phyloP scores from a whole-genome alignment of 2,797 vertebrate species.

The Oreonectes daqikongensis region DNA sequence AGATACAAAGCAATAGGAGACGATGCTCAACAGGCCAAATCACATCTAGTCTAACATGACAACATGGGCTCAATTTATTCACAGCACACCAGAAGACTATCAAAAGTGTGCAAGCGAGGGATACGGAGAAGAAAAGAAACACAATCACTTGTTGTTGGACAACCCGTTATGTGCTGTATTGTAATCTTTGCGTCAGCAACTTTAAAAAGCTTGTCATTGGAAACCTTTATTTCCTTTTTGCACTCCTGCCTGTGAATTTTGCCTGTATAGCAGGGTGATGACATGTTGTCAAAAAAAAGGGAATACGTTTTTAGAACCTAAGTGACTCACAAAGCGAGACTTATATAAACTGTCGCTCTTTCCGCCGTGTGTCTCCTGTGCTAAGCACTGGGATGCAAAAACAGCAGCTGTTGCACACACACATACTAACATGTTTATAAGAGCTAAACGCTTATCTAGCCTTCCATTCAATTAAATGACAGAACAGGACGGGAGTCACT shows the following conservation, averaged over 20 bases:
- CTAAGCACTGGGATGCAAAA: conserved; percentile 29
- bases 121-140: neutral
- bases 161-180: neutral
- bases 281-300: conserved; percentile 36
- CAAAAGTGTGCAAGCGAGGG: neutral
- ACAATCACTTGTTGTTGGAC: neutral
- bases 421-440: conserved; percentile 3
- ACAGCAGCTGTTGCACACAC: conserved; percentile 44
- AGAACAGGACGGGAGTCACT: conserved; percentile 34
- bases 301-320: conserved; percentile 26
- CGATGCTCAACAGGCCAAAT: neutral
- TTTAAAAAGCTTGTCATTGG: conserved; percentile 15
- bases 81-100: neutral
- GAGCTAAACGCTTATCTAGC: conserved; percentile 19
- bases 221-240: neutral
- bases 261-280: conserved; percentile 18
- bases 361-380: conserved; percentile 32
- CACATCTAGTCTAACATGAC: neutral
- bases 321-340: conserved; percentile 19
- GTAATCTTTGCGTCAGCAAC: conserved; percentile 7
- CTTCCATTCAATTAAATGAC: conserved; percentile 36
- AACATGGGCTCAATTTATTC: neutral
- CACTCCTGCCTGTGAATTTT: neutral
- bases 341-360: conserved; percentile 49
- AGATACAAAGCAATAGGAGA: neutral